Evolutionary conservation across 2,888 invertebrate genomes (phyloP).

Genomic region (Empis stercorea): DNA sequence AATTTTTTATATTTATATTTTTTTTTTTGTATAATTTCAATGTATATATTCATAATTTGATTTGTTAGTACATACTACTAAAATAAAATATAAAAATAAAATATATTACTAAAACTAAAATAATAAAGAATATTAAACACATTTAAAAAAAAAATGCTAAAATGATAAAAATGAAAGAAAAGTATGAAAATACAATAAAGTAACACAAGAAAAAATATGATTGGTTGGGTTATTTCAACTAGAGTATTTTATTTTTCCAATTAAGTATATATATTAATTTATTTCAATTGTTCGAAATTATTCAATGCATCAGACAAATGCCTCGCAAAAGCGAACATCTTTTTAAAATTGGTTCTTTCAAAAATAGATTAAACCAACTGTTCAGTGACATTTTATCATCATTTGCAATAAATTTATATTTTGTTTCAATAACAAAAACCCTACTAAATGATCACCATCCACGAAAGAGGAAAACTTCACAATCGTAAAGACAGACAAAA

Average conservation of each 20-base stretch:
- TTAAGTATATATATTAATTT: too few species aligned
- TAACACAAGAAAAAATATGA: too few species aligned
- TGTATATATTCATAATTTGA: not conserved
- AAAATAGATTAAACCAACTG: slow-evolving; percentile 12
- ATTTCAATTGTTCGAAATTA: too few species aligned
- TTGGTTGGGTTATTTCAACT: too few species aligned
- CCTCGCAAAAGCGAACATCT: slow-evolving; percentile 15
- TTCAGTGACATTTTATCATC: slow-evolving; percentile 15
- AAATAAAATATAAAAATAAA: not conserved
- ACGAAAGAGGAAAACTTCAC: not conserved
- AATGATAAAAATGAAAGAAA: not conserved
- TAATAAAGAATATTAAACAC: not conserved
- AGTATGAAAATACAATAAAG: not conserved
- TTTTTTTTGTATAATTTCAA: not conserved
- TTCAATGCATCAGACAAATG: slow-evolving; percentile 15
- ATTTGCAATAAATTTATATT: slow-evolving; percentile 5
- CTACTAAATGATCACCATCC: too few species aligned
- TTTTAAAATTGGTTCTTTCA: slow-evolving; percentile 10
- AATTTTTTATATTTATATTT: not conserved
- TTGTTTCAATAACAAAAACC: too few species aligned
- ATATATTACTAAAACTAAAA: not conserved
- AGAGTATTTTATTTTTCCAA: too few species aligned
- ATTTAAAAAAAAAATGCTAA: not conserved
- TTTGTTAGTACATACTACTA: not conserved
- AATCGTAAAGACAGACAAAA: too few species aligned